A percentile compares a stretch with the other conserved stretches of the same genome.
These are phyloP conservation scores for Lomographa bimaculata DNA, from an alignment of 2,888 invertebrate species.

Conservation along the genomic window DNA sequence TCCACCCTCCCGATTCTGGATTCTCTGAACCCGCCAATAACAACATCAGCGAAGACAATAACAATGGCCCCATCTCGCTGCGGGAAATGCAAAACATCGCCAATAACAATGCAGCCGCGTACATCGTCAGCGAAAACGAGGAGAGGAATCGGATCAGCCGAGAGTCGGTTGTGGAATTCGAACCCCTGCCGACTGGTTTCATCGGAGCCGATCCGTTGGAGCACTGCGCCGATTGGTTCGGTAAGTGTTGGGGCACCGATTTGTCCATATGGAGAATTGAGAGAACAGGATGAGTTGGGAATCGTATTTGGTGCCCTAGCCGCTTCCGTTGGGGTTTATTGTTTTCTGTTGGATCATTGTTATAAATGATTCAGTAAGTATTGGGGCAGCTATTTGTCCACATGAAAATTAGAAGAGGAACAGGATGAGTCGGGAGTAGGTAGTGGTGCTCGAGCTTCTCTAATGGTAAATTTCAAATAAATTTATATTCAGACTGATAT, in stretches of 20 bases:
- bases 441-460: too few relatives aligned
- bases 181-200: constrained; percentile 64
- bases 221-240: constrained; percentile 74
- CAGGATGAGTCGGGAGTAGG: too few relatives aligned
- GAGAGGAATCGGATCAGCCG: constrained; percentile 69
- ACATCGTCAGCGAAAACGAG: constrained; percentile 79
- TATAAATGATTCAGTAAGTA: too few relatives aligned
- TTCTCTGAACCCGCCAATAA: constrained; percentile 75
- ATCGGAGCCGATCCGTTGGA: constrained; percentile 67
- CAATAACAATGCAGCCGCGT: constrained; percentile 80
- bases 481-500: too few relatives aligned
- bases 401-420: too few relatives aligned
- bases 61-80: constrained; percentile 81
- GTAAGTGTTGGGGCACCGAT: constrained; percentile 60
- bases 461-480: too few relatives aligned
- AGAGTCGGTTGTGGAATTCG: constrained; percentile 74
- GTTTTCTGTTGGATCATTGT: too few relatives aligned
- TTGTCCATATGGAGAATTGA: too few relatives aligned
- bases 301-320: too few relatives aligned
- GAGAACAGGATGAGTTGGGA: too few relatives aligned
- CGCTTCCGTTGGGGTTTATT: too few relatives aligned
- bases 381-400: too few relatives aligned
- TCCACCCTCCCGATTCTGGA: constrained; percentile 69
- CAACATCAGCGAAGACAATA: constrained; percentile 79
- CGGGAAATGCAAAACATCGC: constrained; percentile 83